phyloP scores from a whole-genome alignment of 2,888 invertebrate species.

The Stratiomys singularior region DNA sequence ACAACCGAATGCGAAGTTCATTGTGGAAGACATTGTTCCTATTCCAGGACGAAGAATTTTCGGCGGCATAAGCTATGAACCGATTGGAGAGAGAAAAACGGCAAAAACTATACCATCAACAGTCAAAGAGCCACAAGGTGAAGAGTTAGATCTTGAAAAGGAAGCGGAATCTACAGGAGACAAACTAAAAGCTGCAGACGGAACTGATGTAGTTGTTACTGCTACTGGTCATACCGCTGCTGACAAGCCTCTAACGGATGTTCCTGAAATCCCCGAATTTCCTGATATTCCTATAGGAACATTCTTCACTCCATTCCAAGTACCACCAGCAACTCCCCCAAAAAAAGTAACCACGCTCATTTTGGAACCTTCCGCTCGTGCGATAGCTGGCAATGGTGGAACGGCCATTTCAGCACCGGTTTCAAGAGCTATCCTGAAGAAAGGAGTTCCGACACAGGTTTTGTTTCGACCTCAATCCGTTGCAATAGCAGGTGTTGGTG shows the following conservation, averaged over 20 bases:
- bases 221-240: conserved; percentile 62
- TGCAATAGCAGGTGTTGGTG: conserved; percentile 80
- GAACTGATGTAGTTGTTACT: conserved; percentile 57
- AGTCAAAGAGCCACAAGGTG: background rate
- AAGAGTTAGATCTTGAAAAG: background rate
- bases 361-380: conserved; percentile 74
- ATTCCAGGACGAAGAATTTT: conserved; percentile 56
- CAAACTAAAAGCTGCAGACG: conserved; percentile 38
- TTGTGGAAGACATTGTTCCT: conserved; percentile 60
- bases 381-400: conserved; percentile 74
- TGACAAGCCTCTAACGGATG: conserved; percentile 54
- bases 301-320: conserved; percentile 60
- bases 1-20: conserved; percentile 60
- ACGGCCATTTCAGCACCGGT: conserved; percentile 77
- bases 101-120: background rate
- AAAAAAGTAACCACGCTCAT: conserved; percentile 64
- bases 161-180: background rate
- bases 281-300: conserved; percentile 61
- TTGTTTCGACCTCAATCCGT: conserved; percentile 75
- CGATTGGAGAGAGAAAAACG: background rate
- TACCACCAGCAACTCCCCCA: conserved; percentile 48
- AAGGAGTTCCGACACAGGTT: conserved; percentile 72
- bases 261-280: conserved; percentile 57
- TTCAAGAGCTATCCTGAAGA: conserved; percentile 72
- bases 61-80: conserved; percentile 21